Conservation (phyloP, 2,888 invertebrate species). For the Hetaerina titia region DNA sequence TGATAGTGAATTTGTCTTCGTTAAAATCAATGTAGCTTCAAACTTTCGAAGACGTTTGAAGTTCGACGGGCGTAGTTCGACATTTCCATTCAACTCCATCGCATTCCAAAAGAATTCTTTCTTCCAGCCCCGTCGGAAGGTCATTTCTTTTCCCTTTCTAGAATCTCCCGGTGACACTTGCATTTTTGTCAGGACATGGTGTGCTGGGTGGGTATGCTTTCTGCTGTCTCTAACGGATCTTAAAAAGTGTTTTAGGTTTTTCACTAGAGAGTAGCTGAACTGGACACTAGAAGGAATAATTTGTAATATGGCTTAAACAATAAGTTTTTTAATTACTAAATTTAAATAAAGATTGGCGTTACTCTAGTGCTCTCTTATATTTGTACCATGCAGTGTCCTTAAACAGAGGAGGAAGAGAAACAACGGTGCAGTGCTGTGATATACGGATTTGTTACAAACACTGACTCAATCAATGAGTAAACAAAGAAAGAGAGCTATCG, state of each 20-base stretch:
- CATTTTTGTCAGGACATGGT: not conserved
- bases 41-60: not conserved
- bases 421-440: no score
- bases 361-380: no score
- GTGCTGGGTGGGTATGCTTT: not conserved
- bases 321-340: no score
- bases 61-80: not conserved
- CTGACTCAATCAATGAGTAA: no score
- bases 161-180: not conserved
- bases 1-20: constrained; percentile 56
- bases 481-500: no score
- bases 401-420: no score
- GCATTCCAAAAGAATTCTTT: constrained; percentile 29
- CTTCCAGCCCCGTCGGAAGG: not conserved
- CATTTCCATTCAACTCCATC: constrained; percentile 4
- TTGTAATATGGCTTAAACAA: not conserved
- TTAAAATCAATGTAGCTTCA: constrained; percentile 24
- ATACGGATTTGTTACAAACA: no score
- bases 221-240: not conserved
- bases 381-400: no score
- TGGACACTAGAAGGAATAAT: not conserved
- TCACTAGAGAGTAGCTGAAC: not conserved
- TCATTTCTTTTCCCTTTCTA: not conserved
- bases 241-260: not conserved
- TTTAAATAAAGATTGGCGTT: no score